These are phyloP conservation scores for Hirundo rustica DNA, from an alignment of 2,797 vertebrate genomes.

Conservation along the genomic window DNA sequence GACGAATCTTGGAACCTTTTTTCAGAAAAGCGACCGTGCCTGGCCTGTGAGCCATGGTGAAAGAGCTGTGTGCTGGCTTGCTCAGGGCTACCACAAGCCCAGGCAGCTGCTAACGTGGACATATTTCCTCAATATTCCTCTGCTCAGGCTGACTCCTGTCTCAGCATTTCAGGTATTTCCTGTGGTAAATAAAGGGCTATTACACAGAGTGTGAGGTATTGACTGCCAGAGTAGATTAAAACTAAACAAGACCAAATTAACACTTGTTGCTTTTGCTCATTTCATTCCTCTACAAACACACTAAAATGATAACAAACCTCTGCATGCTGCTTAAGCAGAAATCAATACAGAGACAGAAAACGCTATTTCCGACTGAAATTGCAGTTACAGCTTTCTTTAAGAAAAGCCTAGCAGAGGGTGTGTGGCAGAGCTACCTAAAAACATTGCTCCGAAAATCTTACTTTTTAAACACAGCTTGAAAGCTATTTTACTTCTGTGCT, in stretches of 20 bases:
- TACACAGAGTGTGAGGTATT: neutral
- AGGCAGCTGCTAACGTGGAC: accelerated
- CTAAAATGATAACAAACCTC: neutral
- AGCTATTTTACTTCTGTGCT: neutral
- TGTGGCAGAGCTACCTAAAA: neutral
- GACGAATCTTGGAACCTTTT: neutral
- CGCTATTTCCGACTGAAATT: neutral
- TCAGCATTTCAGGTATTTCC: neutral
- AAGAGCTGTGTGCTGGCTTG: neutral
- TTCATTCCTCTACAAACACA: neutral
- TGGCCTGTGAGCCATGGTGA: neutral
- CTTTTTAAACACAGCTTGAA: neutral
- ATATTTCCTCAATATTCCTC: neutral
- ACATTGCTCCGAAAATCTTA: neutral
- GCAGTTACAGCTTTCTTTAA: neutral
- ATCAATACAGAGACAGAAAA: slow-evolving; percentile 13
- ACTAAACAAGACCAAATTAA: neutral
- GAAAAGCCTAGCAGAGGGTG: neutral
- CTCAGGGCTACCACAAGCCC: neutral
- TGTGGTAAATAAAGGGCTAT: neutral
- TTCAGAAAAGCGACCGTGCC: neutral
- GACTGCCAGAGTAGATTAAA: slow-evolving; percentile 18
- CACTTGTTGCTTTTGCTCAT: slow-evolving; percentile 2
- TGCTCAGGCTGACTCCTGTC: neutral
- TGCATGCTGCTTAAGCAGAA: slow-evolving; percentile 1